Evolutionary conservation across 2,113 vertebrate species (phyloP), one percentile per base, ranked within the genome.

Genomic region (Cepphus grylle): DNA sequence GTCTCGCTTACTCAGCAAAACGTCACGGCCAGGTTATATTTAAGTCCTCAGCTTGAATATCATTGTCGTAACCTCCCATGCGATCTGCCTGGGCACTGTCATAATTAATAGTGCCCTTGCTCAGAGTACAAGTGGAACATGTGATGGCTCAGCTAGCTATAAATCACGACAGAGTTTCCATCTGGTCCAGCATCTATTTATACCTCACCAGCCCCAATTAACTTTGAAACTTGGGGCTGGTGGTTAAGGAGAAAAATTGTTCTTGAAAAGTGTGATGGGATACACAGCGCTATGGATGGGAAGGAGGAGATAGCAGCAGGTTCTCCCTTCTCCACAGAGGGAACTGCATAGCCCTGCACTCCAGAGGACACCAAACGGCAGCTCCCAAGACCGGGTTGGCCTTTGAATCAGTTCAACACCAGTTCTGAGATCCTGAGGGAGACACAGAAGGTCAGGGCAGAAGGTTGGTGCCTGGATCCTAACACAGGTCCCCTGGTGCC

Each of bases 111-210:
- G 72, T 73, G 78, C 94, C 96, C 94, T 97, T 96, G 94, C 96
- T 96, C 88, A 65, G 92, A 94, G 85, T 85, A 86, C 53, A 88
- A 96, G 88, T 45, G 62, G 95, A 97, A 97, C 96, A 97, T 97
- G 94, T 96, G 97, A 98, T 96, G 81, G 97, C 96, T 97, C 97
- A 98, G 97, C 97, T 90, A 97, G 96, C 97, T 98, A 95, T 96
- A 96, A 96, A 96, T 96, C 97, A 96, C 45, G 88, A 89, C 95
- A 94, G 96, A 94, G 93, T 96, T 96, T 87, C 90, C 91, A 95
- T 98, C 94, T 96, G 95, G 90, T 87, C 96, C 86, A 81, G 87
- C 59, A 8, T 95, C 97, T 98, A 98, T 98, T 98, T 98, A 95
- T 97, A 96, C 95, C 91, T 96, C 94, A 86, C 53, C 91, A 94